phyloP scores from a whole-genome alignment of 2,888 invertebrate genomes.

The Stegana nigrithorax region DNA sequence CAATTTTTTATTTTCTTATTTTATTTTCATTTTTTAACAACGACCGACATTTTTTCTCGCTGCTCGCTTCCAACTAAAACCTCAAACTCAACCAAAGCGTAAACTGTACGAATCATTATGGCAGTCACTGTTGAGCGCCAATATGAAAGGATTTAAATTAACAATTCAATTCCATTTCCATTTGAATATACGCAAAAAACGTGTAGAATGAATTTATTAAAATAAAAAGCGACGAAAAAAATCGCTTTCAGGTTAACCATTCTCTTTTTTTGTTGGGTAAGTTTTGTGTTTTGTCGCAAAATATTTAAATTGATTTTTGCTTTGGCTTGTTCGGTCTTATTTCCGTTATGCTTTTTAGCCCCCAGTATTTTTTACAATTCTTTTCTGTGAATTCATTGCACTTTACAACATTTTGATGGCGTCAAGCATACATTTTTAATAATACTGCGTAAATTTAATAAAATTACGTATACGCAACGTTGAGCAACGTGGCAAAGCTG shows the following conservation, averaged over 20 bases:
- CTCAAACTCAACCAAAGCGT: too few relatives aligned
- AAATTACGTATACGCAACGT: background rate
- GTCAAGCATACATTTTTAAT: background rate
- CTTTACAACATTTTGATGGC: background rate
- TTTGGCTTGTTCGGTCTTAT: background rate
- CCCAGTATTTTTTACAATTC: too few relatives aligned
- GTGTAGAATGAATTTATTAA: too few relatives aligned
- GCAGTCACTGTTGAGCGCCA: constrained; percentile 60
- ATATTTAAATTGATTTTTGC: background rate
- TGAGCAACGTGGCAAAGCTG: background rate
- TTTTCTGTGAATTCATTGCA: too few relatives aligned
- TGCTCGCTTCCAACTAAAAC: too few relatives aligned
- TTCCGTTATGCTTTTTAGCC: background rate
- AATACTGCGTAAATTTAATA: too few relatives aligned
- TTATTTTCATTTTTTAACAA: background rate
- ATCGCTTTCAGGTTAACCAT: background rate
- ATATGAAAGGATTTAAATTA: constrained; percentile 62
- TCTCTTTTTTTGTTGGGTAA: background rate
- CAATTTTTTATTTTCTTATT: background rate
- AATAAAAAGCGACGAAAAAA: too few relatives aligned
- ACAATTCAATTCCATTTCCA: constrained; percentile 61
- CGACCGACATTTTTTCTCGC: too few relatives aligned
- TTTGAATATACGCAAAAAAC: constrained; percentile 42
- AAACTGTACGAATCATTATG: constrained; percentile 33
- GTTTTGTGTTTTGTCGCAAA: constrained; percentile 1